Conservation (phyloP, 1,140 invertebrate species). For the Papilio aristodemus region DNA sequence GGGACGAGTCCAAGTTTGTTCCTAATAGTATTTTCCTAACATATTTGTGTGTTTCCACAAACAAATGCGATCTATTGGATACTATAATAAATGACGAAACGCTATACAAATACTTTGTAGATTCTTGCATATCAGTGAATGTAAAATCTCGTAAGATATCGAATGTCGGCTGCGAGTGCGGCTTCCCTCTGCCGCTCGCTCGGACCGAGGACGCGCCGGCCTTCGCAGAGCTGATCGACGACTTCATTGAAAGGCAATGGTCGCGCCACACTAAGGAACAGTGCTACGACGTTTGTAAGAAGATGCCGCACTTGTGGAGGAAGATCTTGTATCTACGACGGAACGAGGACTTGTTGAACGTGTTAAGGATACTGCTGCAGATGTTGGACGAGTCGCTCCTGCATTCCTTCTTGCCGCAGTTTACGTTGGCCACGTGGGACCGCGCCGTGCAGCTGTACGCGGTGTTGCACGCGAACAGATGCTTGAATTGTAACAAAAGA, state of each 20-base stretch:
- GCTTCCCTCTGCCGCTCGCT: conserved; percentile 72
- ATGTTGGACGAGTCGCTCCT: conserved; percentile 76
- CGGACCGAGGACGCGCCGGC: conserved; percentile 67
- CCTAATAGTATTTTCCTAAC: conserved; percentile 73
- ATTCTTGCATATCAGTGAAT: conserved; percentile 76
- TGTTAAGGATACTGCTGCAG: conserved; percentile 73
- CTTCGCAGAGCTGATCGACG: conserved; percentile 70
- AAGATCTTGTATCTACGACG: conserved; percentile 75
- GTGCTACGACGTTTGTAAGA: conserved; percentile 80
- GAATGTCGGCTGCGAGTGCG: conserved; percentile 73
- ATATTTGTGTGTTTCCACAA: conserved; percentile 57
- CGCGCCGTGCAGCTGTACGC: conserved; percentile 69
- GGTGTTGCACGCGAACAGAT: conserved; percentile 71
- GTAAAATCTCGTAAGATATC: conserved; percentile 61
- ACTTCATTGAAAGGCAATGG: conserved; percentile 77
- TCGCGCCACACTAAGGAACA: conserved; percentile 66
- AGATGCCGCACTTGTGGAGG: conserved; percentile 82
- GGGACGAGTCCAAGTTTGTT: conserved; percentile 67
- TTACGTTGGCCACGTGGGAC: conserved; percentile 75
- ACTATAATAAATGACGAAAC: conserved; percentile 64
- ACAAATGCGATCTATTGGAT: conserved; percentile 58
- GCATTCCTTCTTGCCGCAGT: conserved; percentile 74
- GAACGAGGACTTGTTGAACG: conserved; percentile 75
- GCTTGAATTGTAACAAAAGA: conserved; percentile 76
- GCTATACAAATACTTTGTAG: conserved; percentile 77